A percentile compares a stretch with the other conserved stretches of the same genome.
Evolutionary conservation across 2,888 invertebrate species (phyloP).

Genomic region (Agrenia bidenticulata): DNA sequence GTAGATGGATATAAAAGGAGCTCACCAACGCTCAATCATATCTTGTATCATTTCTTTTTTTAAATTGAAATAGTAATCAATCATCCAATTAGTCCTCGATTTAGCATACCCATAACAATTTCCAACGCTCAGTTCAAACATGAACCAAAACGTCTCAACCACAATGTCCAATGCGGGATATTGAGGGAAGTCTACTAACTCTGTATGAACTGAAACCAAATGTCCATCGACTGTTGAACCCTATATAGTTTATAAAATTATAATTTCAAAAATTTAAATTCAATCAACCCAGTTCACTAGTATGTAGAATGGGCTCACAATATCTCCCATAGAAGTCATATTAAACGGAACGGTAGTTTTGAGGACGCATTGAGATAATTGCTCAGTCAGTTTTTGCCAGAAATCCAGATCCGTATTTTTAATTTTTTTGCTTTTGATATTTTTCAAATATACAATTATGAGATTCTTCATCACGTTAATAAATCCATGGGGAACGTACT

Average conservation of each 20-base stretch:
- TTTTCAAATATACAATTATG: not conserved
- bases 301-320: not conserved
- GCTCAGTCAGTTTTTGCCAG: not conserved
- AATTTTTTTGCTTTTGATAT: not conserved
- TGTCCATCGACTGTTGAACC: not conserved
- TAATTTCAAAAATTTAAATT: not conserved
- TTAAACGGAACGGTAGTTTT: not conserved
- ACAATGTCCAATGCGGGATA: not conserved
- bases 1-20: no score
- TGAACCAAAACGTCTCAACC: not conserved
- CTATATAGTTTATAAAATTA: not conserved
- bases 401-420: not conserved
- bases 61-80: not conserved
- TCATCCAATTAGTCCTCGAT: not conserved
- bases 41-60: not conserved
- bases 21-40: not conserved
- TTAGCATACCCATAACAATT: not conserved
- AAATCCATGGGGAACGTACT: not conserved
- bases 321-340: not conserved
- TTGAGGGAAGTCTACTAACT: not conserved
- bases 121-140: not conserved
- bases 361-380: not conserved
- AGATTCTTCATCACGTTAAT: not conserved
- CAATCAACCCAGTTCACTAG: not conserved
- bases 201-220: not conserved